Conservation (phyloP, 2,113 vertebrate genomes). For the Lepus timidus region DNA sequence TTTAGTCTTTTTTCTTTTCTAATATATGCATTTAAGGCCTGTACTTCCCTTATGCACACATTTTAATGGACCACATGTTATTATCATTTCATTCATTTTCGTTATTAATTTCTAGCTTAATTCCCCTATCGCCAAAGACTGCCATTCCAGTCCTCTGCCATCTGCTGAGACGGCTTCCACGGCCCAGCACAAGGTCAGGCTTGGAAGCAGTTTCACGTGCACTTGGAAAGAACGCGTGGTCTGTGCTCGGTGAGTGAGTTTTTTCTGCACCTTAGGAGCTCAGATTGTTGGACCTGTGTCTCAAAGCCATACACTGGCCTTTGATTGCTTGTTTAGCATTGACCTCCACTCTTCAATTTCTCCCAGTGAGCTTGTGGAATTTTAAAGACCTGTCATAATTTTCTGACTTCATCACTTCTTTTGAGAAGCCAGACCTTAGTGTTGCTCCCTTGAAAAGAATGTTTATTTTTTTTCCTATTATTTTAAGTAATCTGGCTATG, state of each 20-base stretch:
- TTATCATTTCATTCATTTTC: not conserved
- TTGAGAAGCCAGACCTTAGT: constrained; percentile 3
- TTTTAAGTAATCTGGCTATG: not conserved
- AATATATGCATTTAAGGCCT: not conserved
- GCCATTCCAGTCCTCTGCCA: not conserved
- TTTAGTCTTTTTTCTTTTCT: not conserved
- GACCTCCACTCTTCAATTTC: not conserved
- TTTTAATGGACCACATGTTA: not conserved
- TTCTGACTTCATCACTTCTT: not conserved
- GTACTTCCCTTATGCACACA: not conserved
- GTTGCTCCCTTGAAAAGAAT: not conserved
- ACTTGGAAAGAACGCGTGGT: not conserved
- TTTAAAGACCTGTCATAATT: constrained; percentile 2
- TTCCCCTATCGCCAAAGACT: constrained; percentile 32
- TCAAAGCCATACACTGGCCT: not conserved
- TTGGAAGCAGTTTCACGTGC: not conserved
- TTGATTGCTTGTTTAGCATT: not conserved
- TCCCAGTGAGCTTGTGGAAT: not conserved
- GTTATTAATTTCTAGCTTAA: not conserved
- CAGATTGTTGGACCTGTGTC: not conserved
- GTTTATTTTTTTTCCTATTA: not conserved
- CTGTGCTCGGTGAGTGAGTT: not conserved
- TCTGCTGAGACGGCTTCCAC: not conserved
- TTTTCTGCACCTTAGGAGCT: not conserved
- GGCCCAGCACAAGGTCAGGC: not conserved